These are phyloP conservation scores for Cosmia trapezina DNA, from an alignment of 2,888 invertebrate species.

Conservation along the genomic window DNA sequence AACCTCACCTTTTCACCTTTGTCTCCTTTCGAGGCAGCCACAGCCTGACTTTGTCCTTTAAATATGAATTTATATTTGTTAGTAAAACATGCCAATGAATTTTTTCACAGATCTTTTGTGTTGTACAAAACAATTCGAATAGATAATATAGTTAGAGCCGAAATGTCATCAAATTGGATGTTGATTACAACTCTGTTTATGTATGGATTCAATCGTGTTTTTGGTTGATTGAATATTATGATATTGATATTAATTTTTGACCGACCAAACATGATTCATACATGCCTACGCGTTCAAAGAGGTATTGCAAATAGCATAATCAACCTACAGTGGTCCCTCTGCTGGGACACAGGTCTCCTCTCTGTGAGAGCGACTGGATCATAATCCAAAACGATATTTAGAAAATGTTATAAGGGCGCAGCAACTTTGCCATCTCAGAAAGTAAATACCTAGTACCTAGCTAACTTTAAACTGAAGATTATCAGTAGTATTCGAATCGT, in stretches of 20 bases:
- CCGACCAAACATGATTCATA: neutral
- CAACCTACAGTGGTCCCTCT: neutral
- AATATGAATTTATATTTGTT: slow-evolving; percentile 51
- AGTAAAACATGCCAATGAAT: slow-evolving; percentile 48
- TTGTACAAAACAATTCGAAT: neutral
- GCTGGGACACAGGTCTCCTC: neutral
- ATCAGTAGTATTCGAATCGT: too few species aligned
- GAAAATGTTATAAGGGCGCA: neutral
- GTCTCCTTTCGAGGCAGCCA: slow-evolving; percentile 74
- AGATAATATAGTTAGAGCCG: neutral
- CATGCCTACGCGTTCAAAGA: neutral
- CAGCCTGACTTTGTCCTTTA: slow-evolving; percentile 70
- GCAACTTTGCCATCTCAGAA: neutral
- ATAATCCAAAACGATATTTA: too few species aligned
- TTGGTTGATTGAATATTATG: neutral
- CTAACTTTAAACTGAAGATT: neutral
- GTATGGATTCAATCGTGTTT: neutral
- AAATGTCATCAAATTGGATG: neutral
- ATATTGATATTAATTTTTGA: too few species aligned
- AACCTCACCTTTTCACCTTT: slow-evolving; percentile 86
- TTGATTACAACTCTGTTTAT: neutral
- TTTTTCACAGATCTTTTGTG: slow-evolving; percentile 30
- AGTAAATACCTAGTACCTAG: neutral
- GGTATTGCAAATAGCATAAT: neutral
- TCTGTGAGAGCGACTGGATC: neutral